A percentile compares a stretch with the other conserved stretches of the same genome.
These are phyloP conservation scores for Fragum fragum DNA, from an alignment of 2,888 invertebrate species.

Conservation along the genomic window DNA sequence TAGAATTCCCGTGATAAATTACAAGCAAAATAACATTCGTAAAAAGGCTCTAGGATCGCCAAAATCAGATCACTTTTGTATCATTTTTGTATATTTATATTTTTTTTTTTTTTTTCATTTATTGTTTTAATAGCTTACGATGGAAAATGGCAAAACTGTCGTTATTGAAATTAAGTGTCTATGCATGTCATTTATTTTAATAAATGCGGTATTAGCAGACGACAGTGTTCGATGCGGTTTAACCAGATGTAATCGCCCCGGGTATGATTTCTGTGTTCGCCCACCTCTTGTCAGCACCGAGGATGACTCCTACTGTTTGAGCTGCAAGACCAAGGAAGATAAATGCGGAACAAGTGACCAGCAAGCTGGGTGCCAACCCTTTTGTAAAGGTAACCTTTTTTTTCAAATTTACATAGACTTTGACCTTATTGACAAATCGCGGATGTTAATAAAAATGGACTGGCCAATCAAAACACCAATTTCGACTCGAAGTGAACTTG, in stretches of 20 bases:
- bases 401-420: no score
- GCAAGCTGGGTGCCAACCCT: background rate
- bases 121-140: background rate
- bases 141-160: background rate
- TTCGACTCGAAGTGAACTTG: no score
- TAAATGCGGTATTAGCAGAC: background rate
- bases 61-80: no score
- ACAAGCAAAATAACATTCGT: no score
- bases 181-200: background rate
- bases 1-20: background rate
- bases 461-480: no score
- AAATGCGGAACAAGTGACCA: background rate
- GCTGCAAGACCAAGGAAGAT: background rate
- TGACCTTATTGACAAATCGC: no score
- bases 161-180: no score
- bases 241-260: background rate
- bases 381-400: constrained; percentile 19
- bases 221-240: constrained; percentile 1
- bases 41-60: no score
- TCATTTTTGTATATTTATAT: no score
- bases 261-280: background rate
- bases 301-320: background rate
- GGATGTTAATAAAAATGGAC: no score
- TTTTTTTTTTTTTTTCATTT: no score
- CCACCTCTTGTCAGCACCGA: background rate